These are phyloP conservation scores for Malacoraja senta DNA, from an alignment of 2,797 vertebrate genomes.

Conservation along the genomic window DNA sequence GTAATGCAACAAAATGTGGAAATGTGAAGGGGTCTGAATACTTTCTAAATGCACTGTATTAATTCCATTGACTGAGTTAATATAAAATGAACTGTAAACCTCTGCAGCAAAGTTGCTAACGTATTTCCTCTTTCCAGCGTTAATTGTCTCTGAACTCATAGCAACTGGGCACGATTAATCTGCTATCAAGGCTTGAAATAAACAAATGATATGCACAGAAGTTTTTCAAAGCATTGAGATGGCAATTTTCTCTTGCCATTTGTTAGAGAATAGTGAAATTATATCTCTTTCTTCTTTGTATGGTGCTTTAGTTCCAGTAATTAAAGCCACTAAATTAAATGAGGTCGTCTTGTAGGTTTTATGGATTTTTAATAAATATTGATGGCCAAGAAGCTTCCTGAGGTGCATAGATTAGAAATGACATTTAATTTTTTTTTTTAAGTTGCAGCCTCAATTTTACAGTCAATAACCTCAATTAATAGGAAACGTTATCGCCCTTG, in stretches of 20 bases:
- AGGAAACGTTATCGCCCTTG: constrained; percentile 21
- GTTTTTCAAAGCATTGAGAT: neutral
- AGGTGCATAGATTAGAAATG: constrained; percentile 12
- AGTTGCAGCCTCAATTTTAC: neutral
- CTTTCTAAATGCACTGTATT: too few species aligned
- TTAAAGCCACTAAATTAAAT: neutral
- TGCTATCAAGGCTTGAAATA: neutral
- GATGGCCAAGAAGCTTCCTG: neutral
- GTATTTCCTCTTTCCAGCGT: neutral
- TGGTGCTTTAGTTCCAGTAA: neutral
- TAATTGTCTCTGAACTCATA: neutral
- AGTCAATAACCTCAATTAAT: constrained; percentile 23
- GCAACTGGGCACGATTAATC: neutral
- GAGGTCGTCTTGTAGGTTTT: neutral
- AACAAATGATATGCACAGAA: neutral
- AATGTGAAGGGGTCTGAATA: too few species aligned
- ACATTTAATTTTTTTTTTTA: neutral
- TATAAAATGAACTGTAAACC: neutral
- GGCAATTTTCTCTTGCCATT: neutral
- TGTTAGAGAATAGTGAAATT: neutral
- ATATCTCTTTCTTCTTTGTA: neutral
- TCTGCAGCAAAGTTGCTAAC: neutral
- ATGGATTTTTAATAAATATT: neutral
- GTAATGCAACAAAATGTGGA: too few species aligned
- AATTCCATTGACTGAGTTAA: neutral